Evolutionary conservation across 2,888 invertebrate genomes (phyloP).

Genomic region (Phengaris alcon): DNA sequence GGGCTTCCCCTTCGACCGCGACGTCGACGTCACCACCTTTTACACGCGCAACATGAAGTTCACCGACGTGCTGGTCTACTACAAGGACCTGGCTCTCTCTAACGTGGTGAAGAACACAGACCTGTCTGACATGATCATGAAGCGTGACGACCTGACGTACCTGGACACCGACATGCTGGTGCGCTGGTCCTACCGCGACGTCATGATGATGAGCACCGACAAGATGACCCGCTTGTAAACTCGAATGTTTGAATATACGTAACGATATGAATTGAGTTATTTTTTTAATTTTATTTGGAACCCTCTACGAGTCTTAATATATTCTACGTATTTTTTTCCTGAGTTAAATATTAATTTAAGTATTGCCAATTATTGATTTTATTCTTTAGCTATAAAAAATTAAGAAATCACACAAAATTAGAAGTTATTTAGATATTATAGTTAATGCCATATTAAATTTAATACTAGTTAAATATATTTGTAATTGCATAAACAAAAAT

Average conservation of each 20-base stretch:
- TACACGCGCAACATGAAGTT: conserved; percentile 83
- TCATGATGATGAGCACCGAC: conserved; percentile 64
- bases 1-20: conserved; percentile 88
- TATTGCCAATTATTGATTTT: too few species aligned
- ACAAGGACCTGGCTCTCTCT: conserved; percentile 69
- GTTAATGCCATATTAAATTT: too few species aligned
- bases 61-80: conserved; percentile 81
- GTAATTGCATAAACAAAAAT: too few species aligned
- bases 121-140: conserved; percentile 64
- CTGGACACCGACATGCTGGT: conserved; percentile 64
- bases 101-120: conserved; percentile 62
- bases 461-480: too few species aligned
- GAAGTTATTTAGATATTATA: too few species aligned
- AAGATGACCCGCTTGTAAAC: conserved; percentile 59
- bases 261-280: not conserved
- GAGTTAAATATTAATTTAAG: too few species aligned
- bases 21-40: conserved; percentile 79
- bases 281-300: not conserved
- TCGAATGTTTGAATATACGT: conserved; percentile 3
- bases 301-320: not conserved
- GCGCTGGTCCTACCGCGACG: conserved; percentile 61
- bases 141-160: conserved; percentile 66
- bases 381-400: too few species aligned
- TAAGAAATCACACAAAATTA: too few species aligned
- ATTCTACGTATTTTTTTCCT: too few species aligned